Conservation (phyloP, 2,888 invertebrate genomes). For the Melieria picta region DNA sequence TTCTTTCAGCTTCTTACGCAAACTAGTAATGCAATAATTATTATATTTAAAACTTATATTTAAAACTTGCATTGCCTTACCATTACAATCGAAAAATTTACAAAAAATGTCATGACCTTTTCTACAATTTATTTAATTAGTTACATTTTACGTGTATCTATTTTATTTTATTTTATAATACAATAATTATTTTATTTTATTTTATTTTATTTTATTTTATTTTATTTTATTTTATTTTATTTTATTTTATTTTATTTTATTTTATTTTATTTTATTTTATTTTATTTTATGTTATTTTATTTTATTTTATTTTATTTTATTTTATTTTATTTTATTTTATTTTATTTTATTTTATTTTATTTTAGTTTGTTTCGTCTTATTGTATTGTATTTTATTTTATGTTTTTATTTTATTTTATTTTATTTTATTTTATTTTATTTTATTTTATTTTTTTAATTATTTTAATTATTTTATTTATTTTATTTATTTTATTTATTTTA, state of each 20-base stretch:
- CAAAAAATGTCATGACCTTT: background rate
- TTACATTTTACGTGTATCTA: background rate
- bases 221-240: slow-evolving; percentile 3
- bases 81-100: background rate
- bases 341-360: slow-evolving; percentile 7
- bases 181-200: too few relatives aligned
- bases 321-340: background rate
- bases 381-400: background rate
- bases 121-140: background rate
- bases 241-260: slow-evolving; percentile 7
- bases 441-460: background rate
- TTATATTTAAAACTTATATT: too few relatives aligned
- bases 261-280: slow-evolving; percentile 10
- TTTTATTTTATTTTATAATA: too few relatives aligned
- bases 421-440: slow-evolving; percentile 3
- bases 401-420: background rate
- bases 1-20: too few relatives aligned
- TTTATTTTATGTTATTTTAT: slow-evolving; percentile 2
- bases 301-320: background rate
- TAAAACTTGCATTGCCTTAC: too few relatives aligned
- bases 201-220: slow-evolving; percentile 2
- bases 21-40: too few relatives aligned
- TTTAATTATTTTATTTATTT: too few relatives aligned
- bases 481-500: background rate
- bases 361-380: background rate